A percentile compares a stretch with the other conserved stretches of the same genome.
These are phyloP conservation scores for Thymelicus lineola DNA, from an alignment of 2,888 invertebrate species.

Conservation along the genomic window DNA sequence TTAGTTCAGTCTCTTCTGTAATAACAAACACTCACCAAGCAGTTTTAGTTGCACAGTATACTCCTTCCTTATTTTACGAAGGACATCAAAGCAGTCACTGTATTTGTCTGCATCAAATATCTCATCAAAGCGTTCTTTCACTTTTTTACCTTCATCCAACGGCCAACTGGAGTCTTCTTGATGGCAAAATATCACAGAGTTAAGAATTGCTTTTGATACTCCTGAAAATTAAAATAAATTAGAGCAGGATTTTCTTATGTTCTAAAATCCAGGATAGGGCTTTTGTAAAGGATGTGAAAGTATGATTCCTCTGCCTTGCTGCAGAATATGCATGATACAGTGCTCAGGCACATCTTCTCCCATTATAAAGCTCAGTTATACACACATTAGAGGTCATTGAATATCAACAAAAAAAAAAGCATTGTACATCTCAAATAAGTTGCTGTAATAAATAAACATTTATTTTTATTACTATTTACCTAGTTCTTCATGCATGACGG, in stretches of 20 bases:
- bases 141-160: slow-evolving; percentile 95
- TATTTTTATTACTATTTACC: slow-evolving; percentile 51
- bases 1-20: not conserved
- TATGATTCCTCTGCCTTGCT: no score
- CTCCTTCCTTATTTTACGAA: slow-evolving; percentile 88
- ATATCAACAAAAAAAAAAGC: no score
- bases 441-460: no score
- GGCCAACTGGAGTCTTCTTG: slow-evolving; percentile 99
- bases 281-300: no score
- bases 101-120: slow-evolving; percentile 98
- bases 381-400: no score
- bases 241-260: no score
- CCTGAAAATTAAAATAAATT: slow-evolving; percentile 81
- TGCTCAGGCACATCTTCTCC: no score
- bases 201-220: slow-evolving; percentile 97
- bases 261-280: no score
- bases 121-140: slow-evolving; percentile 98
- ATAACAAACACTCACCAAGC: slow-evolving; percentile 70
- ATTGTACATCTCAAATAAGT: no score
- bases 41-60: slow-evolving; percentile 80
- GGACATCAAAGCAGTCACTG: slow-evolving; percentile 93
- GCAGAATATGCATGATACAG: no score
- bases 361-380: no score
- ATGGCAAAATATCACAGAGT: slow-evolving; percentile 99
- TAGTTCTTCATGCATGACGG: slow-evolving; percentile 88